Base-by-base conservation (phyloP, 2,113 vertebrate genomes). In the Phalacrocorax pelagicus region DNA sequence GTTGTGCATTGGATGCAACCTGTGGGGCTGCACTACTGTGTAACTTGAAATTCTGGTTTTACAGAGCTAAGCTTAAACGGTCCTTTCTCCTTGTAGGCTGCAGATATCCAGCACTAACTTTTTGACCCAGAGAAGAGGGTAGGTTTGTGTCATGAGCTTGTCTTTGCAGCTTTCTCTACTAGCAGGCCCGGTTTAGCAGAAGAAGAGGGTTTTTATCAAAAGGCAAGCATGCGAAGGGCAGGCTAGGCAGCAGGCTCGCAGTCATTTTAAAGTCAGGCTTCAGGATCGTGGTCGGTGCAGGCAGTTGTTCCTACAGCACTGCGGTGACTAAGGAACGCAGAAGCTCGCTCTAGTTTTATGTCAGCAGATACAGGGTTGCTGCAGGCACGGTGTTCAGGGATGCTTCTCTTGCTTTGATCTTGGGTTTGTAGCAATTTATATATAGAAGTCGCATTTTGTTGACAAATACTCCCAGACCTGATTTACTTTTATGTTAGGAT, bases 281-380 rank as follows among this genome's bases (percentile, higher is more conserved):
- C 57, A 75, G 9, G 8, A 3, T 27, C 2, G 2, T 36, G 73
- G 34, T 74, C 2, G 2, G 22, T 6, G 5, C 4, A 6, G 92
- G 9, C 73, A 6, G 44, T 58, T 57, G 19, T 51, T 90, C 87
- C 66, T 58, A 1, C 16, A 3, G 91, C 36, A 18, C 16, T 12
- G 23, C 21, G 2, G 3, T 3, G 18, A 38, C 5, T 6, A 32
- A 20, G 69, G 26, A 36, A 24, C 2, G 7, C 46, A n/a, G 52
- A 10, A 44, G 42, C 71, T 72, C 4, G 0, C 8, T 0, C 15
- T 20, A 2, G 16, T 7, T 59, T 55, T 5, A 2, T 32, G 36
- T 57, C 79, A 42, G 73, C 52, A 6, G 30, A 22, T 15, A 9
- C 8, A 3, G 5, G 24, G 20, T 8, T 59, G 46, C 63, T 71